Conservation (phyloP, 2,888 invertebrate genomes). For the Trypoxylon attenuatum region DNA sequence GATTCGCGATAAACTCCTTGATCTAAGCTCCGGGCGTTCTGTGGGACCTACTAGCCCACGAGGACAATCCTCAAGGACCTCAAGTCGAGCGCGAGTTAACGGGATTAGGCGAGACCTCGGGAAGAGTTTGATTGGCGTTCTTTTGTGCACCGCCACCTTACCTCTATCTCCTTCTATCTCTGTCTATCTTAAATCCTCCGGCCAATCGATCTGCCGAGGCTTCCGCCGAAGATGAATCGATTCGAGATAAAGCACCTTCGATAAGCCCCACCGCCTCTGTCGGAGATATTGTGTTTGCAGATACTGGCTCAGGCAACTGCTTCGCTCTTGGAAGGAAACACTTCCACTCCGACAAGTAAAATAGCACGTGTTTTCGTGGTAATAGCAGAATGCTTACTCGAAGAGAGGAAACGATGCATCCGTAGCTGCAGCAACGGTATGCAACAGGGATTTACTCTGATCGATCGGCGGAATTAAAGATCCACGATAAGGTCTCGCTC, state of each 20-base stretch:
- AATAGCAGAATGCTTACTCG: too few species aligned
- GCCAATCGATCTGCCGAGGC: not conserved
- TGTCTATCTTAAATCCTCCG: slow-evolving; percentile 17
- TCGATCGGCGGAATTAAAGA: too few species aligned
- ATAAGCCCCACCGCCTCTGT: too few species aligned
- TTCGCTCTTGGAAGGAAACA: too few species aligned
- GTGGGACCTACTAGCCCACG: not conserved
- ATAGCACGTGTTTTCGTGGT: too few species aligned
- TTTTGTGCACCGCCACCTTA: not conserved
- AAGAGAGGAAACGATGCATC: too few species aligned
- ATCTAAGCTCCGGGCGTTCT: slow-evolving; percentile 7
- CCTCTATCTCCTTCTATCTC: too few species aligned
- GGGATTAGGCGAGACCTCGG: slow-evolving; percentile 10
- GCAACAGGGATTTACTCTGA: too few species aligned
- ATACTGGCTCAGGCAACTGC: too few species aligned
- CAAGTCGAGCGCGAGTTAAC: not conserved
- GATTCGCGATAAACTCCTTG: slow-evolving; percentile 55
- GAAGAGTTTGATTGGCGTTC: slow-evolving; percentile 1
- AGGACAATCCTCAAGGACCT: not conserved
- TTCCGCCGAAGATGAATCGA: slow-evolving; percentile 46
- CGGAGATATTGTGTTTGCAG: too few species aligned
- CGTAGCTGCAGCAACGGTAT: too few species aligned
- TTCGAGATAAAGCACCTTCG: slow-evolving; percentile 58
- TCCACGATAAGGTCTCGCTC: slow-evolving; percentile 50
- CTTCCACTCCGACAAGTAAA: too few species aligned